Evolutionary conservation across 1,140 invertebrate genomes (phyloP).

Genomic region (Penaeus indicus): DNA sequence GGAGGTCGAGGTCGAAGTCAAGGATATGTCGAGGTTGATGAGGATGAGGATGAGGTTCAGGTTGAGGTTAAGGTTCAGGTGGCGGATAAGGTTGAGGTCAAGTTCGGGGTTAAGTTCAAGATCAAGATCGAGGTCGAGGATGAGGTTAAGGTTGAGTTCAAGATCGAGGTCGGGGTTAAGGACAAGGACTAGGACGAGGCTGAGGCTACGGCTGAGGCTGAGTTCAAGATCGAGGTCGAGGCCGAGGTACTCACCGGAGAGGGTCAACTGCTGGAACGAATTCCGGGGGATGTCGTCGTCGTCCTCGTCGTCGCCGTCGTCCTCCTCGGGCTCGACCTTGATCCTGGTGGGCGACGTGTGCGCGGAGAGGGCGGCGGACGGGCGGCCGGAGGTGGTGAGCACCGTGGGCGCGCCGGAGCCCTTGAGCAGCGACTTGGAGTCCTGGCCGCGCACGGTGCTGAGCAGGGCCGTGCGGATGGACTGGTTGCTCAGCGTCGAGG

Average conservation of each 20-base stretch:
- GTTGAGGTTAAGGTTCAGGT: no score
- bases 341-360: conserved; percentile 26
- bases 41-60: no score
- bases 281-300: conserved; percentile 34
- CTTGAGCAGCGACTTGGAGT: conserved; percentile 44
- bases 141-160: no score
- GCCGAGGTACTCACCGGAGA: conserved; percentile 36
- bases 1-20: no score
- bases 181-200: no score
- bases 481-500: conserved; percentile 29
- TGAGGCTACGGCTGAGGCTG: no score
- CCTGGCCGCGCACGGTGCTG: conserved; percentile 35
- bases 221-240: no score
- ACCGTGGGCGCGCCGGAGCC: neutral
- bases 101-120: no score
- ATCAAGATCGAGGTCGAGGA: no score
- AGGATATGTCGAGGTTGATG: no score
- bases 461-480: conserved; percentile 50
- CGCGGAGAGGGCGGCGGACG: neutral
- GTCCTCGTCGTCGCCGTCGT: conserved; percentile 48
- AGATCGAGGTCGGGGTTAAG: no score
- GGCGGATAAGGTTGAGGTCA: no score
- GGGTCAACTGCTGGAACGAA: conserved; percentile 42
- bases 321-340: conserved; percentile 32
- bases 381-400: neutral